Evolutionary conservation across 2,113 vertebrate genomes (phyloP).

Genomic region (Ammodytes dubius): DNA sequence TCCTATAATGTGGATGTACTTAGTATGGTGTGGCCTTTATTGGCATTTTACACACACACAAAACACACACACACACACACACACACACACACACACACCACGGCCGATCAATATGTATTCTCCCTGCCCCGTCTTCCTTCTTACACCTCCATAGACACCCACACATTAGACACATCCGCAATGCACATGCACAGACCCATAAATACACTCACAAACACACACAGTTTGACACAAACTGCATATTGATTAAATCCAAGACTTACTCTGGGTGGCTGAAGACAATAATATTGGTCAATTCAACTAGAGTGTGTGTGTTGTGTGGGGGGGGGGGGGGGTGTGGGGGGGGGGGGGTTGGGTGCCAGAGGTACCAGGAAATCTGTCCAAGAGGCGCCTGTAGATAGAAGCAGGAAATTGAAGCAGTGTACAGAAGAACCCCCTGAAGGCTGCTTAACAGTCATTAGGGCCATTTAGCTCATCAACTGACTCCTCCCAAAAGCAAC

Average conservation of each 20-base stretch:
- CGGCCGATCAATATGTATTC: slow-evolving; percentile 33
- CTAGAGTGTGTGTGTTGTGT: slow-evolving; percentile 2
- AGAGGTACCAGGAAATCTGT: slow-evolving; percentile 58
- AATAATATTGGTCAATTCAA: slow-evolving; percentile 51
- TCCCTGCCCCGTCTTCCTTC: not conserved
- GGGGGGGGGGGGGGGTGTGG: not conserved
- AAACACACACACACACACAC: slow-evolving; percentile 23
- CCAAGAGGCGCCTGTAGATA: slow-evolving; percentile 48
- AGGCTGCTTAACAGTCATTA: slow-evolving; percentile 54
- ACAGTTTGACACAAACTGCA: slow-evolving; percentile 32
- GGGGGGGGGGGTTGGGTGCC: slow-evolving; percentile 27
- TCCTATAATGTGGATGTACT: slow-evolving; percentile 17
- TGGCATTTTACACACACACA: slow-evolving; percentile 35
- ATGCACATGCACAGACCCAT: not conserved
- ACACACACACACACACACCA: not conserved
- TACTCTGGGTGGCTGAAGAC: slow-evolving; percentile 18
- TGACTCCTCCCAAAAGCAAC: slow-evolving; percentile 28
- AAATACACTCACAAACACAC: slow-evolving; percentile 7
- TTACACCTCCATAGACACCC: not conserved
- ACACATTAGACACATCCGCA: not conserved
- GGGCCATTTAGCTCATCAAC: slow-evolving; percentile 36
- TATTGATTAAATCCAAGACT: slow-evolving; percentile 51
- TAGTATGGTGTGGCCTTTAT: slow-evolving; percentile 3
- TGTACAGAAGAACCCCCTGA: slow-evolving; percentile 48
- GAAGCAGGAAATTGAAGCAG: slow-evolving; percentile 59